Percentiles rank a stretch among this genome's conserved stretches.
These are phyloP conservation scores for Copidosoma aretas DNA, from an alignment of 2,888 invertebrate species.

Conservation along the genomic window DNA sequence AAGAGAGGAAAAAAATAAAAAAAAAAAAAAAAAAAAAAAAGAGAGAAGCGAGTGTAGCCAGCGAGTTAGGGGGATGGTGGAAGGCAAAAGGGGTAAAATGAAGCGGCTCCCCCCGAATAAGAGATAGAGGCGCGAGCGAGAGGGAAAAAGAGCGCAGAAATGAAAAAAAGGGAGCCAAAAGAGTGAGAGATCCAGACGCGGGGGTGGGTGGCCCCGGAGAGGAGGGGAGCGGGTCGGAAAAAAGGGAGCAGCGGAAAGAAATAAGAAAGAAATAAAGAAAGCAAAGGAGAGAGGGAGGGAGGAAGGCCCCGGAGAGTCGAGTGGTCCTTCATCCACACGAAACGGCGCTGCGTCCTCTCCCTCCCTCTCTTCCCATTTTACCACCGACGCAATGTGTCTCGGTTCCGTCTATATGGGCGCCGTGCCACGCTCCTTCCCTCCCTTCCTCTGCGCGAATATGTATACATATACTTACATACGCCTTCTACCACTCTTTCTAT, in stretches of 20 bases:
- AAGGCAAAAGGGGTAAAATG: constrained; percentile 29
- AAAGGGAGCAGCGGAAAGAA: constrained; percentile 26
- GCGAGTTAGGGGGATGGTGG: constrained; percentile 16
- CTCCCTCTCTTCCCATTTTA: background rate
- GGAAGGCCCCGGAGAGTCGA: constrained; percentile 33
- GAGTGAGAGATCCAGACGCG: constrained; percentile 28
- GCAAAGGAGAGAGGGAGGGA: constrained; percentile 6
- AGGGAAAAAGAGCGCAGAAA: constrained; percentile 15
- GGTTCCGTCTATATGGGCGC: constrained; percentile 25
- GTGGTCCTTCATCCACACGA: constrained; percentile 42
- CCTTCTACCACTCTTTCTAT: background rate
- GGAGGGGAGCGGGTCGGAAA: constrained; percentile 6
- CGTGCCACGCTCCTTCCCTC: constrained; percentile 12
- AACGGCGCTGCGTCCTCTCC: background rate
- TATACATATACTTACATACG: constrained; percentile 4
- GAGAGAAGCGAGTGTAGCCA: too few species aligned
- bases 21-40: too few species aligned
- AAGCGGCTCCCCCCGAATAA: constrained; percentile 10
- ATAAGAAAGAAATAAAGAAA: constrained; percentile 17
- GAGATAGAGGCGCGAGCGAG: constrained; percentile 29
- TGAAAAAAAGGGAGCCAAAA: constrained; percentile 21
- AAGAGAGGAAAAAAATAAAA: too few species aligned
- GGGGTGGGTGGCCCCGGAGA: constrained; percentile 4
- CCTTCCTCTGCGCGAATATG: constrained; percentile 9
- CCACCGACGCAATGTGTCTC: constrained; percentile 34